Base-by-base conservation (phyloP, 2,888 invertebrate species). In the Theodoxus fluviatilis region DNA sequence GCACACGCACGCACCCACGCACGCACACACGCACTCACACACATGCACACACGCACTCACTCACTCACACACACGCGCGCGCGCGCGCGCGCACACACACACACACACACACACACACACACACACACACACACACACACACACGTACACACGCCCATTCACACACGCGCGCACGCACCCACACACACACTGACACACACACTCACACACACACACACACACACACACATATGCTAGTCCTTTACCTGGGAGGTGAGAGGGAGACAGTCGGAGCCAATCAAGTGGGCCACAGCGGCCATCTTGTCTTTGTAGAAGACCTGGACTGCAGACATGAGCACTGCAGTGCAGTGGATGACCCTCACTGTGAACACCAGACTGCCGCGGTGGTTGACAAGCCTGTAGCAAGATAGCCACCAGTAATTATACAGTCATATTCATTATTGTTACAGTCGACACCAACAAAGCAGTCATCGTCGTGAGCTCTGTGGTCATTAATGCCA, bases 221-320 rank as follows among this genome's bases (percentile, higher is more conserved):
- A 18, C 33, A 33, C 12, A 7, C 12, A 52, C 31, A 57, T 25
- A n/a, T 6, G 2, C 40, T 33, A 15, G 28, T 15, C n/a, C 2
- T 25, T 47, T 73, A 85, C 85, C 80, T 83, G 81, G 37, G 76
- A 66, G 7, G 80, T 78, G 18, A 79, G 73, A 4, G 89, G 89
- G 64, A 89, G 78, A 61, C 87, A 87, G 73, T 89, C 89, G 6
- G 88, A 85, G 22, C 88, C 88, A 61, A 89, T 82, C 49, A 89
- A 79, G 76, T 89, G 89, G 49, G 87, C 85, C 70, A 89, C 87
- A 37, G 87, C 84, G 15, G 88, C 79, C 79, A 88, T 84, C 67
- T 85, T 80, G 74, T 86, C 85, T 22, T 81, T 82, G 75, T 80
- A 84, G 77, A 84, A 88, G 38, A 89, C 86, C 67, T 89, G 86